phyloP scores from a whole-genome alignment of 2,113 vertebrate genomes.

The Casuarius casuarius region DNA sequence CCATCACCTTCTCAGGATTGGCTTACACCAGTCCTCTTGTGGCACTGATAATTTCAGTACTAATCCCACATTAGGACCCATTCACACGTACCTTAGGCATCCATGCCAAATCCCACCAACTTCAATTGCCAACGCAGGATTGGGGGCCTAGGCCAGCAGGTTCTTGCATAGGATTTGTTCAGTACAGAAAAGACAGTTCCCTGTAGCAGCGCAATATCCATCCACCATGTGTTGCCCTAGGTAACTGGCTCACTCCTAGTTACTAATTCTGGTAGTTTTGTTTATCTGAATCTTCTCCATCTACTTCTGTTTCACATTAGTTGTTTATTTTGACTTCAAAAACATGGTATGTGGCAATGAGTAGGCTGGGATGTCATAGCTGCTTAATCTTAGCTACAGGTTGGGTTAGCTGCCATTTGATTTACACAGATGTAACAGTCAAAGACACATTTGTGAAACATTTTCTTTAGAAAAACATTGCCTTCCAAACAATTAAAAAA shows the following conservation, averaged over 20 bases:
- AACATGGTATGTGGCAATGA: background rate
- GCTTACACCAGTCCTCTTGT: background rate
- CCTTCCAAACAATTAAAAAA: background rate
- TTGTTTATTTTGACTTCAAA: constrained; percentile 21
- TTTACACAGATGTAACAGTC: background rate
- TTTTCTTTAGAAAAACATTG: background rate
- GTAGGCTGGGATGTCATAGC: background rate
- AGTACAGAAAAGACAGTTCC: background rate
- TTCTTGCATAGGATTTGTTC: background rate
- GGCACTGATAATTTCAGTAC: background rate
- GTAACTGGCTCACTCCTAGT: background rate
- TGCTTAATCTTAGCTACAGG: background rate
- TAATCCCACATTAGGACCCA: fast-evolving
- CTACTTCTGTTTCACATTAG: constrained; percentile 27
- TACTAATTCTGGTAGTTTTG: constrained; percentile 14
- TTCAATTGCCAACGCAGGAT: background rate
- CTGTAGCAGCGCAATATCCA: constrained; percentile 1
- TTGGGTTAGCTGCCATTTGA: background rate
- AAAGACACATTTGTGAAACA: background rate
- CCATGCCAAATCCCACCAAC: background rate
- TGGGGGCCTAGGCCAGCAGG: background rate
- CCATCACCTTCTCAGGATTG: background rate
- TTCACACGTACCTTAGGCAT: fast-evolving
- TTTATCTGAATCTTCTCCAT: constrained; percentile 34
- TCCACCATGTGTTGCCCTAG: constrained; percentile 6